phyloP scores from a whole-genome alignment of 2,797 vertebrate genomes.

The Mus minutoides region DNA sequence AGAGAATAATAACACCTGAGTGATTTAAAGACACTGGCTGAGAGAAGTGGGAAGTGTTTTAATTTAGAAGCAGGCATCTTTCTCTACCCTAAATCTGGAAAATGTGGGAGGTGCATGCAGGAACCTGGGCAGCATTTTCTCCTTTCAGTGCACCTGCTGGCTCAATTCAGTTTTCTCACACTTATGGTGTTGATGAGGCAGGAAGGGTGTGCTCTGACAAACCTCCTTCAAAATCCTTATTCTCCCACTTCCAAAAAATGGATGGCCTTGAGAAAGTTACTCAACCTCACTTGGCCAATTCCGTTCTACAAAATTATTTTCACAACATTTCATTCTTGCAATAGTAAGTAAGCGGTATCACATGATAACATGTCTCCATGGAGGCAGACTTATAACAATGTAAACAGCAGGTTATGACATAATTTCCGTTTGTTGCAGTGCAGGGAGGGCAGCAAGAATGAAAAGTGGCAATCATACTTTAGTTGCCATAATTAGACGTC shows the following conservation, averaged over 20 bases:
- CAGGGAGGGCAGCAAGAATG: background rate
- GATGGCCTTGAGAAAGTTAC: background rate
- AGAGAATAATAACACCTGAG: background rate
- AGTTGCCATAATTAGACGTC: background rate
- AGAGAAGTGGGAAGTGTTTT: background rate
- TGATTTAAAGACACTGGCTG: background rate
- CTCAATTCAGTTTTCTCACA: constrained; percentile 26
- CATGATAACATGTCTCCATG: background rate
- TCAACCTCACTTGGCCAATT: background rate
- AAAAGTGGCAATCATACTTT: background rate
- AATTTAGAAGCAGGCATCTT: background rate
- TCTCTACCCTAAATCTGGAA: background rate
- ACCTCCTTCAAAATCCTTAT: background rate
- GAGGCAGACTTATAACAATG: background rate
- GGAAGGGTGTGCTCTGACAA: background rate
- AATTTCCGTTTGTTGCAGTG: background rate
- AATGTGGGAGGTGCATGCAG: background rate
- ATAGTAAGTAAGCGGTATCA: background rate
- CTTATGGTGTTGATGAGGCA: background rate
- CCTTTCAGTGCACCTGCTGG: background rate
- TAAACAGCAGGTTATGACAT: background rate
- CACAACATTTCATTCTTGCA: background rate
- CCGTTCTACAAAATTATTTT: background rate
- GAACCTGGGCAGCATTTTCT: background rate
- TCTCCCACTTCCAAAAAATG: constrained; percentile 22